Conservation (phyloP, 2,888 invertebrate genomes). For the Erannis defoliaria region DNA sequence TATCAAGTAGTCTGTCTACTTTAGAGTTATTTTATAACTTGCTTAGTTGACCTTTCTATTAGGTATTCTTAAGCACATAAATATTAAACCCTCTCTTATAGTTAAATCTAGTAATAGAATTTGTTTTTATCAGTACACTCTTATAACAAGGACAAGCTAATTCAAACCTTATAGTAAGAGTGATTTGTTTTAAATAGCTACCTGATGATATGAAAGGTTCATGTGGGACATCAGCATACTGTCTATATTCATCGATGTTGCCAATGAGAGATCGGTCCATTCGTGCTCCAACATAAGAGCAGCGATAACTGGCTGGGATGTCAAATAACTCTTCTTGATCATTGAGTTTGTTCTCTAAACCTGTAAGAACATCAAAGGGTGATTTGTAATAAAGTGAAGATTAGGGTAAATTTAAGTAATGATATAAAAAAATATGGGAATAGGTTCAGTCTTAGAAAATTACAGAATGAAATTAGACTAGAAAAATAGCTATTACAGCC, state of each 20-base stretch:
- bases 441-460: too few relatives aligned
- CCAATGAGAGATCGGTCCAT: conserved; percentile 87
- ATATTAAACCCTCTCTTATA: background rate
- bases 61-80: background rate
- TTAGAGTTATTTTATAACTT: background rate
- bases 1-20: background rate
- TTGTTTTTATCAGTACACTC: background rate
- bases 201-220: conserved; percentile 81
- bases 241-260: conserved; percentile 80
- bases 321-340: conserved; percentile 94
- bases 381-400: background rate
- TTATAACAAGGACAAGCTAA: too few relatives aligned
- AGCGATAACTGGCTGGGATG: conserved; percentile 89
- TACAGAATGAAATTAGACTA: too few relatives aligned
- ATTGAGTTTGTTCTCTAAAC: conserved; percentile 89
- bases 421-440: too few relatives aligned
- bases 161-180: background rate
- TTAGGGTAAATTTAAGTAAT: background rate
- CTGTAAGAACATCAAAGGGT: conserved; percentile 51
- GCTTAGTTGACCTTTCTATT: background rate
- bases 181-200: conserved; percentile 44
- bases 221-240: conserved; percentile 77
- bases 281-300: conserved; percentile 87
- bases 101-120: background rate
- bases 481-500: too few relatives aligned